phyloP scores from a whole-genome alignment of 2,888 invertebrate species.

The Scaptomyza flava region DNA sequence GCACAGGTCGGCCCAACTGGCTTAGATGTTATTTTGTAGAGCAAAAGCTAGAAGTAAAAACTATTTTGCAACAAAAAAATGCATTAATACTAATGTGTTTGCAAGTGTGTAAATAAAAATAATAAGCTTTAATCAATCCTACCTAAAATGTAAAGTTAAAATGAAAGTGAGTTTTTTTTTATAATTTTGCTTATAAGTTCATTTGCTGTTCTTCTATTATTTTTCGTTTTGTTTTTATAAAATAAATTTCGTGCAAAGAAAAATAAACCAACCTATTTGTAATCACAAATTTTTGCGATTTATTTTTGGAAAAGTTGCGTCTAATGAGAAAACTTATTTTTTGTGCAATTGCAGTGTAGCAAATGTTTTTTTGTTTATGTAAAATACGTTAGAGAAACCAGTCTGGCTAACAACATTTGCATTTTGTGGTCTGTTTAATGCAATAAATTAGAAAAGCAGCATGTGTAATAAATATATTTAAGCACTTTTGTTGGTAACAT shows the following conservation, averaged over 20 bases:
- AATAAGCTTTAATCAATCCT: too few species aligned
- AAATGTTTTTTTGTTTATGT: slow-evolving; percentile 2
- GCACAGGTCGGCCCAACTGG: background rate
- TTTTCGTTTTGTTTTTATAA: too few species aligned
- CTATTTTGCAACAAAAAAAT: background rate
- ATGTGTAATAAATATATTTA: background rate
- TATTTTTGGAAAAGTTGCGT: too few species aligned
- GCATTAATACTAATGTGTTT: background rate
- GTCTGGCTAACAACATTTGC: too few species aligned
- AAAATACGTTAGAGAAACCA: background rate
- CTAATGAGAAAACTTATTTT: background rate
- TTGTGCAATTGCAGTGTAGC: background rate
- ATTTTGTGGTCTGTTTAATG: background rate
- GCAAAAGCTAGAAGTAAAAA: background rate
- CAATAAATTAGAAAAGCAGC: background rate
- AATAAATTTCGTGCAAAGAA: too few species aligned
- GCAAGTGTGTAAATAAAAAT: too few species aligned
- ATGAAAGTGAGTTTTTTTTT: too few species aligned
- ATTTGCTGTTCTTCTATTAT: too few species aligned
- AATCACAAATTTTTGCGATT: too few species aligned
- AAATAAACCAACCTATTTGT: too few species aligned
- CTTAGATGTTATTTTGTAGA: background rate
- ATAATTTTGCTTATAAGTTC: too few species aligned
- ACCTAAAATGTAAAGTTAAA: too few species aligned
- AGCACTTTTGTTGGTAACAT: background rate